Evolutionary conservation across 2,113 vertebrate species (phyloP), one percentile per base, ranked within the genome.

Genomic region (Heterotis niloticus): DNA sequence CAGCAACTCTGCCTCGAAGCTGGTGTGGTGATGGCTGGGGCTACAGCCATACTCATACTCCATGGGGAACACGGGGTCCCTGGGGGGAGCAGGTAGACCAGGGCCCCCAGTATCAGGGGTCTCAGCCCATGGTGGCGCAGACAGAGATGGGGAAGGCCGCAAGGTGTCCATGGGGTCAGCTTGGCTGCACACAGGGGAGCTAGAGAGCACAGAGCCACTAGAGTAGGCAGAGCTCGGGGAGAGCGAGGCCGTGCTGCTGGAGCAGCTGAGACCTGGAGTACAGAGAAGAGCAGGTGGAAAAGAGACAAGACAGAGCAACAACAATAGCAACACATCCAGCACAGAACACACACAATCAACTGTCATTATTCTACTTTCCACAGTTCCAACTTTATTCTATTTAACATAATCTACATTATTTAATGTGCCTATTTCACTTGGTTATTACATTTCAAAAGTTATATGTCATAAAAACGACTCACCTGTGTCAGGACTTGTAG

Each of bases 401-500:
- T 17, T 17, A 62, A 62, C 59, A 62, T 17, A 59, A 62, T 62
- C 3, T 44, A 44, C 34, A 44, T 44, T 2, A 44, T 4, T 4
- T 44, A 44, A 7, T 44, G 34, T 44, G 34, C 2, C 7, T 44
- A 44, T 44, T 44, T 44, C 7, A 44, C 34, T 44, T 44, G 2
- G 2, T 44, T 44, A 44, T 44, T 2, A 44, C 34, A 44, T 44
- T 44, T 44, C 34, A 44, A 44, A 44, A 44, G 7, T 44, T 44
- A 4, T 44, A 44, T 44, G 34, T 44, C 34, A 44, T 44, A 44
- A 44, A 44, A 44, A 44, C 34, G 7, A 44, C 18, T 16, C 84
- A 96, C 95, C 95, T 68, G 95, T 96, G 81, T 96, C 95, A 0
- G 94, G 92, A 78, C 94, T 96, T 79, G 93, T 92, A 20, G 95